Conservation (phyloP, 2,888 invertebrate species). For the Drosophila percnosoma region DNA sequence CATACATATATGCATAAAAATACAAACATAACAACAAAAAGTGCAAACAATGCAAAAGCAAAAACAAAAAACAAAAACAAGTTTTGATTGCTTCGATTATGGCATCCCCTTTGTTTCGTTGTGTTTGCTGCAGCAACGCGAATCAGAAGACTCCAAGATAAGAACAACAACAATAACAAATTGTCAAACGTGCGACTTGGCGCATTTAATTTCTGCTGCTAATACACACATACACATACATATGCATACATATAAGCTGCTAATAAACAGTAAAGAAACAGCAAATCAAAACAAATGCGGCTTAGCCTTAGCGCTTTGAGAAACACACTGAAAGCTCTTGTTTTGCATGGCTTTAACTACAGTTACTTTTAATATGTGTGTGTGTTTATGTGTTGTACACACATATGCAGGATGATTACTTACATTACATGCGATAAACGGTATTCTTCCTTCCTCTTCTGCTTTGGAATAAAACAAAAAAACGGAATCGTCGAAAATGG, state of each 20-base stretch:
- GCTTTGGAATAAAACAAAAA: not conserved
- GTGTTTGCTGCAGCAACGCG: conserved; percentile 27
- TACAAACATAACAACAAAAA: not conserved
- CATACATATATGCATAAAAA: not conserved
- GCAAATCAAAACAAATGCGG: conserved; percentile 18
- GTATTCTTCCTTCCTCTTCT: not conserved
- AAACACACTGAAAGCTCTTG: conserved; percentile 4
- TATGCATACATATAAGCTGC: not conserved
- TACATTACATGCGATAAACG: not conserved
- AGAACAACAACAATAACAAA: conserved; percentile 17
- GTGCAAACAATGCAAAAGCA: conserved; percentile 7
- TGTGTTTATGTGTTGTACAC: not conserved
- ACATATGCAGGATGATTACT: not conserved
- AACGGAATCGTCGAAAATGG: not conserved
- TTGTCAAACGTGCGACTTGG: conserved; percentile 36
- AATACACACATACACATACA: not conserved
- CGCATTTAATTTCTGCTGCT: conserved; percentile 26
- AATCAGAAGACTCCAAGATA: not conserved
- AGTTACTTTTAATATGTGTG: not conserved
- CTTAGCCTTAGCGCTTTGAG: conserved; percentile 8
- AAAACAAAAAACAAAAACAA: conserved; percentile 35
- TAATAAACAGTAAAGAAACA: not conserved
- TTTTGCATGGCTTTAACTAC: conserved; percentile 1
- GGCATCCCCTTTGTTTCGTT: conserved; percentile 27
- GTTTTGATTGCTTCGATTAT: conserved; percentile 36